Evolutionary conservation across 2,113 vertebrate species (phyloP), one percentile per base, ranked within the genome.

Genomic region (Rhombomys opimus): DNA sequence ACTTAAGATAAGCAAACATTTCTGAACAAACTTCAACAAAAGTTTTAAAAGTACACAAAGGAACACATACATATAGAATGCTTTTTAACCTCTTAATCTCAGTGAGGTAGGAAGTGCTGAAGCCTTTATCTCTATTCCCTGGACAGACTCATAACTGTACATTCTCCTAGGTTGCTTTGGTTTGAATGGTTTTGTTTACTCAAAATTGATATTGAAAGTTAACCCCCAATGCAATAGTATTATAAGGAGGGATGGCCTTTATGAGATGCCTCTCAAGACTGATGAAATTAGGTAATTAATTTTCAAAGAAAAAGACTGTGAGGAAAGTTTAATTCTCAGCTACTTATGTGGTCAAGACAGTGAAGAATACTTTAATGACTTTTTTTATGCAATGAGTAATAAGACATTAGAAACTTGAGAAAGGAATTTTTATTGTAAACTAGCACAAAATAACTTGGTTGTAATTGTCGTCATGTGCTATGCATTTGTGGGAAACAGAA

Each of bases 11-110:
- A 78, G 65, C 18, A 85, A 89, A 87, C 8, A 72, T 93, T 78
- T 85, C 4, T 87, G 9, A 82, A 65, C 30, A 88, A 63, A 97
- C 73, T 70, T 93, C 57, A 89, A 11, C 38, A 54, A 92, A 95
- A 84, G 35, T 65, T 38, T 77, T 81, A 82, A 86, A 90, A 82
- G 30, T 8, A 90, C 46, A 73, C 25, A 20, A 84, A 88, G 30
- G 30, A 94, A 11, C 75, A 84, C 25, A 54, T 68, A 32, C 65
- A 78, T 76, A 68, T 57, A 41, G 12, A 88, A 4, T 70, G 2
- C 18, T 93, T 30, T 35, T 86, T 86, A 95, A 11, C 50, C 30
- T 57, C 38, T 50, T 61, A 90, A 77, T 7, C 59, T 54, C 54
- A 52, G 14, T 77, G 11, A 25, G 70, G 22, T 59, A 80, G 89